phyloP scores from a whole-genome alignment of 2,888 invertebrate species.

The Cactoblastis cactorum region DNA sequence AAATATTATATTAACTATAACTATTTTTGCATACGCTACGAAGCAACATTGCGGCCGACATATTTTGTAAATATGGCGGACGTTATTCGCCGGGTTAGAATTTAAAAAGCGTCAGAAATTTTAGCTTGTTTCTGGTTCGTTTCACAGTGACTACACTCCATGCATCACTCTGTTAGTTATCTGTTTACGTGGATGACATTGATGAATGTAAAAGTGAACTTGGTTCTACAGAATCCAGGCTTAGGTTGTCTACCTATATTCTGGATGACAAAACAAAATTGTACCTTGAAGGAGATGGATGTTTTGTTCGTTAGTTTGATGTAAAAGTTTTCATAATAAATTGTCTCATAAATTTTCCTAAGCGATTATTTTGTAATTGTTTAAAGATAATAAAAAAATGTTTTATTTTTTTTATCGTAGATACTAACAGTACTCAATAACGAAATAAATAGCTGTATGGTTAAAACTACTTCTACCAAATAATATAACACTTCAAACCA shows the following conservation, averaged over 20 bases:
- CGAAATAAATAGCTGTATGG: no score
- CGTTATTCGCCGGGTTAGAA: not conserved
- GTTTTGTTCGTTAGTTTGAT: not conserved
- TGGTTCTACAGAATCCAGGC: not conserved
- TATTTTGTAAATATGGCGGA: not conserved
- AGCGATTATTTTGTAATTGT: not conserved
- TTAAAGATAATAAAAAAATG: no score
- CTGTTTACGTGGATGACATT: slow-evolving; percentile 42
- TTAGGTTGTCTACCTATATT: slow-evolving; percentile 4
- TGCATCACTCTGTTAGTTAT: slow-evolving; percentile 66
- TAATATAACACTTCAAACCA: no score
- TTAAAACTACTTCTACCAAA: no score
- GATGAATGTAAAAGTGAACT: slow-evolving; percentile 9
- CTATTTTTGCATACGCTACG: not conserved
- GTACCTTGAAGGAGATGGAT: not conserved
- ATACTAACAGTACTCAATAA: no score
- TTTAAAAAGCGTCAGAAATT: slow-evolving; percentile 12
- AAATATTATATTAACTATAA: not conserved
- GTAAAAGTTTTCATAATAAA: not conserved
- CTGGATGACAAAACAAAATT: not conserved
- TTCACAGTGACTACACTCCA: slow-evolving; percentile 56
- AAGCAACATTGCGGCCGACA: not conserved
- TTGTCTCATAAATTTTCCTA: not conserved
- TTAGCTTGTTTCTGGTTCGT: slow-evolving; percentile 30
- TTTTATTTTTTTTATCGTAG: no score